Evolutionary conservation across 2,888 invertebrate species (phyloP).

Genomic region (Crocallis elinguaria): DNA sequence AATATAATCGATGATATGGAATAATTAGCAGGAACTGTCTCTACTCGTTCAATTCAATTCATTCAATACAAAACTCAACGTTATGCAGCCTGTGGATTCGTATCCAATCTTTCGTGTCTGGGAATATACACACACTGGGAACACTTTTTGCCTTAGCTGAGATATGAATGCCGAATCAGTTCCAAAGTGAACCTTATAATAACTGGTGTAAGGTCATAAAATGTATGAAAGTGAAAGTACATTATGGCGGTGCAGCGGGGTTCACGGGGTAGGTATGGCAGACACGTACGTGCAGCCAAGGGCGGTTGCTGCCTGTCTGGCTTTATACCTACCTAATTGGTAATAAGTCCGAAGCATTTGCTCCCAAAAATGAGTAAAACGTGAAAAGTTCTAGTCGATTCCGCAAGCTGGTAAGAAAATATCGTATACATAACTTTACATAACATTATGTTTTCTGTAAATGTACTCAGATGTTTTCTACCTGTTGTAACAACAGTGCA

Average conservation of each 20-base stretch:
- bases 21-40: too few species aligned
- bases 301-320: conserved; percentile 35
- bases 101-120: too few species aligned
- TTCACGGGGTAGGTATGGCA: conserved; percentile 1
- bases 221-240: not conserved
- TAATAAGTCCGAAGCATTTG: conserved; percentile 23
- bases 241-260: conserved; percentile 32
- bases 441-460: not conserved
- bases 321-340: conserved; percentile 37
- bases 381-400: not conserved
- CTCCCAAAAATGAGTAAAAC: conserved; percentile 16
- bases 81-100: too few species aligned
- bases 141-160: too few species aligned
- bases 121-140: too few species aligned
- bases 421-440: not conserved
- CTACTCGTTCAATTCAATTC: too few species aligned
- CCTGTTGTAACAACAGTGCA: not conserved
- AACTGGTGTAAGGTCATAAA: not conserved
- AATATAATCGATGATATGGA: too few species aligned
- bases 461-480: not conserved
- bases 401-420: conserved; percentile 9
- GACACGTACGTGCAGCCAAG: conserved; percentile 52
- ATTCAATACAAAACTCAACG: too few species aligned
- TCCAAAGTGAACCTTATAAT: not conserved
- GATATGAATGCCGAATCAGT: not conserved